phyloP scores from a whole-genome alignment of 2,113 vertebrate genomes.

The Cyprinus carpio region DNA sequence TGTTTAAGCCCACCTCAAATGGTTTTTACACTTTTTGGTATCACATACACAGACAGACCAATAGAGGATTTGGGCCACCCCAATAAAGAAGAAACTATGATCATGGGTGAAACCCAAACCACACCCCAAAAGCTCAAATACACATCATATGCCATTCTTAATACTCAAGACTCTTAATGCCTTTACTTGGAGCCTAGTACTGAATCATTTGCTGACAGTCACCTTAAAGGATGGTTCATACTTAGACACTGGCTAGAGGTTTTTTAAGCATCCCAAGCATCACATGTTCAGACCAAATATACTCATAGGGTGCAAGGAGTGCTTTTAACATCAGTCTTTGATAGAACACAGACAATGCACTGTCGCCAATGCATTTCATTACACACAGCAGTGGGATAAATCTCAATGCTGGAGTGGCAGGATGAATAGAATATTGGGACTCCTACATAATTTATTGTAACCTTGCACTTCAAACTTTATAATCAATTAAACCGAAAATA shows the following conservation, averaged over 20 bases:
- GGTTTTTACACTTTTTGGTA: not conserved
- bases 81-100: not conserved
- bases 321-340: slow-evolving; percentile 25
- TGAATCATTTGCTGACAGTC: slow-evolving; percentile 16
- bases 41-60: not conserved
- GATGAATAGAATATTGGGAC: not conserved
- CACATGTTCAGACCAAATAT: slow-evolving; percentile 49
- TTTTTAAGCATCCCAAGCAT: slow-evolving; percentile 41
- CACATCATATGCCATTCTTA: not conserved
- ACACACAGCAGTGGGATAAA: not conserved
- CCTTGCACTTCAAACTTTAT: not conserved
- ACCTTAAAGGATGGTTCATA: slow-evolving; percentile 2
- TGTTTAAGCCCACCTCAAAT: not conserved
- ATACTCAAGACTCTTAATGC: not conserved
- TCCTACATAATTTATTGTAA: not conserved
- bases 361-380: not conserved
- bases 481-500: not conserved
- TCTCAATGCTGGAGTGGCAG: not conserved
- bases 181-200: slow-evolving; percentile 15
- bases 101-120: slow-evolving; percentile 23
- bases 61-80: not conserved
- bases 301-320: not conserved
- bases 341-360: not conserved
- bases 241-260: slow-evolving; percentile 36
- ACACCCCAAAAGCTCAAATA: slow-evolving; percentile 29